phyloP scores from a whole-genome alignment of 2,797 vertebrate genomes.

The Amphiprion clarkii region DNA sequence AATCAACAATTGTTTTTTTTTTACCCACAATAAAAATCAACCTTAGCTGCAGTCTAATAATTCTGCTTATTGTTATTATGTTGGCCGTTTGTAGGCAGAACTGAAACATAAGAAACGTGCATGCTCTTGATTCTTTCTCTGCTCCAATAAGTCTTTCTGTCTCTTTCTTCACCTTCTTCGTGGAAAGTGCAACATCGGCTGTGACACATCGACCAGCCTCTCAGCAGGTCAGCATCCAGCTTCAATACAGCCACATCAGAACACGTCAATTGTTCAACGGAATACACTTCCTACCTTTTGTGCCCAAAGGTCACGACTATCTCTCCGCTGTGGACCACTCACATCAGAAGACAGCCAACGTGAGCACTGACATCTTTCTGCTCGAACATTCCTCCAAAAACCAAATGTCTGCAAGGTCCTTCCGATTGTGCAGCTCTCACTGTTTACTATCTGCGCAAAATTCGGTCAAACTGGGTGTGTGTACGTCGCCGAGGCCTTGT shows the following conservation, averaged over 20 bases:
- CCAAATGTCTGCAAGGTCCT: conserved; percentile 4
- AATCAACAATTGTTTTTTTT: neutral
- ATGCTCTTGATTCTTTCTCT: conserved; percentile 13
- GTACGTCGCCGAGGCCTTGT: conserved; percentile 15
- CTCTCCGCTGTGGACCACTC: conserved; percentile 52
- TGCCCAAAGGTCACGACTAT: conserved; percentile 74
- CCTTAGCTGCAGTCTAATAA: neutral
- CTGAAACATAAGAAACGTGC: conserved; percentile 4
- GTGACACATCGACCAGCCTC: conserved; percentile 77
- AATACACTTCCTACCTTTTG: conserved; percentile 59
- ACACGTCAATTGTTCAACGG: conserved; percentile 69
- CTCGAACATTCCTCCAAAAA: neutral
- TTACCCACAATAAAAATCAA: neutral
- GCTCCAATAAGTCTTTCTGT: conserved; percentile 36
- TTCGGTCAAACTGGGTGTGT: conserved; percentile 17
- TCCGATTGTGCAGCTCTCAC: conserved; percentile 25
- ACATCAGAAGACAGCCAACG: conserved; percentile 51
- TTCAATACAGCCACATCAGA: conserved; percentile 73
- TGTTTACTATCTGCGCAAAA: conserved; percentile 8
- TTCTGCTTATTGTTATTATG: no score
- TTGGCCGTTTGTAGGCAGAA: neutral
- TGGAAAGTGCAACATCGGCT: conserved; percentile 56
- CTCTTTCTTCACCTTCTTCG: conserved; percentile 56
- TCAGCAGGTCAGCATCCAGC: conserved; percentile 64
- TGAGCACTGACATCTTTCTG: conserved; percentile 29